phyloP scores from a whole-genome alignment of 2,888 invertebrate species.

The Dromius quadrimaculatus region DNA sequence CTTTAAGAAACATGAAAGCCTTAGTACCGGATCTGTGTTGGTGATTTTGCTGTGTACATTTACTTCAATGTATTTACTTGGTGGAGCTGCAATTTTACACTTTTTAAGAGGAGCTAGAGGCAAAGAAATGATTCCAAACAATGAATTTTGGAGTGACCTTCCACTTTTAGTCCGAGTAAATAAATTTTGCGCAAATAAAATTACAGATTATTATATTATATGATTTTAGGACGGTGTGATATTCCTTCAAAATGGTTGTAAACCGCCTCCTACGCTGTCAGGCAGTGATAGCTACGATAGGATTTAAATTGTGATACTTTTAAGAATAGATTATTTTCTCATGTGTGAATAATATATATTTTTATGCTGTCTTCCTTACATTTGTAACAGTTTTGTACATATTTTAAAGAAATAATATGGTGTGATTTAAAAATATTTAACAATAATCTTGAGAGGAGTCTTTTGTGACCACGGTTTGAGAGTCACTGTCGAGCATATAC shows the following conservation, averaged over 20 bases:
- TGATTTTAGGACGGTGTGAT: slow-evolving; percentile 73
- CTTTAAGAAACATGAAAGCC: slow-evolving; percentile 63
- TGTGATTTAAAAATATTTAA: too few relatives aligned
- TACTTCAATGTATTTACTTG: slow-evolving; percentile 72
- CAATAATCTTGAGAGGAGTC: too few relatives aligned
- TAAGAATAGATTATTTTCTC: slow-evolving; percentile 12
- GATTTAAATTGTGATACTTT: slow-evolving; percentile 63
- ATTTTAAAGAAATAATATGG: not conserved
- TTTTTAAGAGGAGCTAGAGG: slow-evolving; percentile 80
- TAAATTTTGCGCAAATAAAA: slow-evolving; percentile 44
- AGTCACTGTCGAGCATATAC: too few relatives aligned
- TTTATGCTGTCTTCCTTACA: slow-evolving; percentile 26
- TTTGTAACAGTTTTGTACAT: slow-evolving; percentile 19
- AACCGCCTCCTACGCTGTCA: slow-evolving; percentile 63
- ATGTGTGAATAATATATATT: slow-evolving; percentile 20
- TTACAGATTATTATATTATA: slow-evolving; percentile 3
- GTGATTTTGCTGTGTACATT: slow-evolving; percentile 74
- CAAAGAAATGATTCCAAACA: slow-evolving; percentile 79
- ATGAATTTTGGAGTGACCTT: slow-evolving; percentile 79
- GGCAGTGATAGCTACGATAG: slow-evolving; percentile 67
- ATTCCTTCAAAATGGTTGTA: slow-evolving; percentile 74
- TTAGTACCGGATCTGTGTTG: slow-evolving; percentile 75
- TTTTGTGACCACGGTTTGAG: too few relatives aligned
- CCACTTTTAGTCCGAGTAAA: slow-evolving; percentile 78
- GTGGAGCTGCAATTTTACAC: slow-evolving; percentile 75